Conservation (phyloP, 1,140 invertebrate species). For the Eciton burchellii region DNA sequence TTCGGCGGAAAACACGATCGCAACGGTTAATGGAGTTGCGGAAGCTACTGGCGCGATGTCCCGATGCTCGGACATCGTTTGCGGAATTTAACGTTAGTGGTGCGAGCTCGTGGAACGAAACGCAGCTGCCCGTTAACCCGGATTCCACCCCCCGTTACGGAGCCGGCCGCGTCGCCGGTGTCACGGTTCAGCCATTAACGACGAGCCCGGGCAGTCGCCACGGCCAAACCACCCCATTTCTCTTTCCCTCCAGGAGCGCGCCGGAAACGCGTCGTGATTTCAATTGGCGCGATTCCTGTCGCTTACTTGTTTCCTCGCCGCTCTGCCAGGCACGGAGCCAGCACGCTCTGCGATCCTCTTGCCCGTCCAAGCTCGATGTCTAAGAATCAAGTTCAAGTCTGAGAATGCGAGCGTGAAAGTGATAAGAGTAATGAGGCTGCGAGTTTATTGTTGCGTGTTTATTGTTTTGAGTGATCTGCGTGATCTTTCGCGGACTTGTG, state of each 20-base stretch:
- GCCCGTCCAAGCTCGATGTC: background rate
- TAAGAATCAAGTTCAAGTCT: background rate
- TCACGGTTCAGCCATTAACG: slow-evolving; percentile 52
- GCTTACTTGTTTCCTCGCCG: slow-evolving; percentile 23
- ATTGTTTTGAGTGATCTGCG: too few species aligned
- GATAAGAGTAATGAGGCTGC: background rate
- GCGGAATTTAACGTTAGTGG: slow-evolving; percentile 51
- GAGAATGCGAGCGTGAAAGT: background rate
- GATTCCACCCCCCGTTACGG: slow-evolving; percentile 34
- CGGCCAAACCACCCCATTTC: slow-evolving; percentile 54
- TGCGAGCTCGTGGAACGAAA: slow-evolving; percentile 30
- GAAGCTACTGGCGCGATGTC: slow-evolving; percentile 9
- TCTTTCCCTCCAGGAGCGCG: slow-evolving; percentile 53
- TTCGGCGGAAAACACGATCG: slow-evolving; percentile 18
- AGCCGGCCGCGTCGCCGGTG: slow-evolving; percentile 34
- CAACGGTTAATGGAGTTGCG: slow-evolving; percentile 43
- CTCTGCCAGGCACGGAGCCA: slow-evolving; percentile 8
- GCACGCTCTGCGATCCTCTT: background rate
- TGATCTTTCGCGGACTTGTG: too few species aligned
- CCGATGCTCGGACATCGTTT: background rate
- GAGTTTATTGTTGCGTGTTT: too few species aligned
- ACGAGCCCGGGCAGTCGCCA: slow-evolving; percentile 14
- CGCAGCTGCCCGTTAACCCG: slow-evolving; percentile 45
- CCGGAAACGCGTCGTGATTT: slow-evolving; percentile 50
- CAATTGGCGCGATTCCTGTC: slow-evolving; percentile 29